Percentiles rank a stretch among this genome's conserved stretches.
phyloP scores from a whole-genome alignment of 2,113 vertebrate genomes.

The Aspidoscelis tigris region DNA sequence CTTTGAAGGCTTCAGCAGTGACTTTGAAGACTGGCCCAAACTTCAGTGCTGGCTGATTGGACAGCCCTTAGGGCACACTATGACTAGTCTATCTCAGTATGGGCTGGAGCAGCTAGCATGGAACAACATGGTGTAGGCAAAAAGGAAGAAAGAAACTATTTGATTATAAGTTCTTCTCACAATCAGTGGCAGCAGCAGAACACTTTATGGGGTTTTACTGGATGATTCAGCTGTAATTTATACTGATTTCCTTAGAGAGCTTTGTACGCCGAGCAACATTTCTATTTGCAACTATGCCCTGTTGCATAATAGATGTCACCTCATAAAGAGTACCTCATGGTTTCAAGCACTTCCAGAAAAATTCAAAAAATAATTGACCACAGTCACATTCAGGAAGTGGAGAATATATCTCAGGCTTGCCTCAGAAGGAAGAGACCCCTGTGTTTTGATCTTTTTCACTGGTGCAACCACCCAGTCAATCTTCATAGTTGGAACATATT shows the following conservation, averaged over 20 bases:
- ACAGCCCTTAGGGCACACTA: no score
- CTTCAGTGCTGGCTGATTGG: no score
- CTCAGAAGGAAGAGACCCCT: slow-evolving; percentile 1
- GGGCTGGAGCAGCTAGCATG: no score
- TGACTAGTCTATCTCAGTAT: no score
- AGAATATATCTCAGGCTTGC: not conserved
- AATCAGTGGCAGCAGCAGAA: slow-evolving; percentile 40
- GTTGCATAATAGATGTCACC: not conserved
- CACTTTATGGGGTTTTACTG: slow-evolving; percentile 24
- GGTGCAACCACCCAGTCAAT: not conserved
- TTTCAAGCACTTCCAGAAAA: not conserved
- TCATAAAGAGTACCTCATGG: slow-evolving; percentile 30
- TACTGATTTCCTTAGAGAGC: slow-evolving; percentile 36
- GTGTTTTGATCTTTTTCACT: not conserved
- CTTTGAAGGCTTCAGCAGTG: no score
- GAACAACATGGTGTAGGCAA: no score
- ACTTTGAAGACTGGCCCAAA: no score
- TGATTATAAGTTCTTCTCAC: slow-evolving; percentile 23
- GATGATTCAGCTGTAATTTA: slow-evolving; percentile 34
- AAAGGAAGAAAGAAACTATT: not conserved
- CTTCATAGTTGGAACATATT: not conserved
- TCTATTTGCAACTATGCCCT: slow-evolving; percentile 29
- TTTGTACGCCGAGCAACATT: slow-evolving; percentile 21
- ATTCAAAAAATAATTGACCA: slow-evolving; percentile 18
- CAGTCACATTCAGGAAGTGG: not conserved